These are phyloP conservation scores for Hemithea aestivaria DNA, from an alignment of 2,888 invertebrate species.

Conservation along the genomic window DNA sequence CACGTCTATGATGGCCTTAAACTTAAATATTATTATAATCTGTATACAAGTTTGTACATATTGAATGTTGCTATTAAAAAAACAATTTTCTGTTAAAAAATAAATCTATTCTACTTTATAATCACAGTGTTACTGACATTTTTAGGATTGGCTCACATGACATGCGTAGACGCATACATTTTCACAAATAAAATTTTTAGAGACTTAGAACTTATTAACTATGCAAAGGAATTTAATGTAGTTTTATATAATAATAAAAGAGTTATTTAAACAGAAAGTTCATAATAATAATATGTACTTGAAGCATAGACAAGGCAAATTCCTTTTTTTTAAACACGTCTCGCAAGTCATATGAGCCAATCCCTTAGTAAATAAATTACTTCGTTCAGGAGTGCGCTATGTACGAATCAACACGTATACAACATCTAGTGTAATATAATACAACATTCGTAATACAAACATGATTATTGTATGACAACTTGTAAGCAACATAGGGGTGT, in stretches of 20 bases:
- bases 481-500: conserved; percentile 54
- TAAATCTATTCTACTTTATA: conserved; percentile 52
- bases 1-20: no score
- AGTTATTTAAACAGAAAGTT: no score
- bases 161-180: no score
- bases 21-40: conserved; percentile 14
- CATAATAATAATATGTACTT: no score
- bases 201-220: no score
- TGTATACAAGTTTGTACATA: conserved; percentile 39
- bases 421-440: conserved; percentile 61
- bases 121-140: conserved; percentile 52
- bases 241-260: no score
- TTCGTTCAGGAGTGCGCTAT: conserved; percentile 54
- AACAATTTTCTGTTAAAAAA: conserved; percentile 36
- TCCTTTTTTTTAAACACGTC: no score
- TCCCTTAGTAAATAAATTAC: conserved; percentile 70
- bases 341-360: no score
- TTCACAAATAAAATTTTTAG: no score
- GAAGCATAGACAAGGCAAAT: no score
- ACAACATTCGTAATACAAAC: conserved; percentile 57
- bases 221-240: no score
- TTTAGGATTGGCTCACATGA: conserved; percentile 9
- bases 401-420: conserved; percentile 42
- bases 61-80: conserved; percentile 21
- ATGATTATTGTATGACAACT: conserved; percentile 64